These are phyloP conservation scores for Habropoda laboriosa DNA, from an alignment of 1,140 invertebrate genomes.

Conservation along the genomic window DNA sequence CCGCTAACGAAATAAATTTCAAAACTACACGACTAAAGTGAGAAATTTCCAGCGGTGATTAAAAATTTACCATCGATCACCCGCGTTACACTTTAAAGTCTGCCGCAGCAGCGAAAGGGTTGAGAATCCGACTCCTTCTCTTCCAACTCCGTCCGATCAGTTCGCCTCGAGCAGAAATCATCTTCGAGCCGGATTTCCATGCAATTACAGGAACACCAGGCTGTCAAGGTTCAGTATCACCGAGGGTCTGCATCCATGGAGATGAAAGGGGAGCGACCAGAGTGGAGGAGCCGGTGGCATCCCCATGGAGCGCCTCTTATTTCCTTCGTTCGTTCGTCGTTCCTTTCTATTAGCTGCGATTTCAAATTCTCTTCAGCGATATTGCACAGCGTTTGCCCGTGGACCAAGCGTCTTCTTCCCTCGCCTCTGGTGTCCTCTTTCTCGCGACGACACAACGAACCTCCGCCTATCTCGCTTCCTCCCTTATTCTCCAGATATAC, in stretches of 20 bases:
- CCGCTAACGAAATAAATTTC: too few relatives aligned
- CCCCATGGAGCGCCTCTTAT: conserved; percentile 42
- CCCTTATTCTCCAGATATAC: too few relatives aligned
- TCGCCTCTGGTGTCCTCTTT: not conserved
- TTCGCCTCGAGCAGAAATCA: not conserved
- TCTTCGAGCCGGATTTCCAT: conserved; percentile 15
- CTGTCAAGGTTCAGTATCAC: conserved; percentile 59
- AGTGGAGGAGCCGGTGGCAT: conserved; percentile 30
- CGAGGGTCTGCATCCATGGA: conserved; percentile 43
- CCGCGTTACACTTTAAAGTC: too few relatives aligned
- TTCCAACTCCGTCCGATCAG: conserved; percentile 1
- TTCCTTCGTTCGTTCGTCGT: conserved; percentile 29
- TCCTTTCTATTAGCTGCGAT: conserved; percentile 41
- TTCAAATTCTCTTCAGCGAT: conserved; percentile 35
- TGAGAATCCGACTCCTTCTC: too few relatives aligned
- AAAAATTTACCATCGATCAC: too few relatives aligned
- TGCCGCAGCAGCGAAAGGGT: too few relatives aligned
- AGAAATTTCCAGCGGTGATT: too few relatives aligned
- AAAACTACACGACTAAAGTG: too few relatives aligned
- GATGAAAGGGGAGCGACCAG: conserved; percentile 54
- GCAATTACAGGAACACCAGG: conserved; percentile 42
- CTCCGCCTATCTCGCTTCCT: not conserved
- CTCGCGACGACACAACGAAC: not conserved
- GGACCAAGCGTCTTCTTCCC: not conserved
- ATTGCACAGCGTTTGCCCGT: not conserved